These are phyloP conservation scores for Girardinus metallicus DNA, from an alignment of 2,797 vertebrate genomes.

Conservation along the genomic window DNA sequence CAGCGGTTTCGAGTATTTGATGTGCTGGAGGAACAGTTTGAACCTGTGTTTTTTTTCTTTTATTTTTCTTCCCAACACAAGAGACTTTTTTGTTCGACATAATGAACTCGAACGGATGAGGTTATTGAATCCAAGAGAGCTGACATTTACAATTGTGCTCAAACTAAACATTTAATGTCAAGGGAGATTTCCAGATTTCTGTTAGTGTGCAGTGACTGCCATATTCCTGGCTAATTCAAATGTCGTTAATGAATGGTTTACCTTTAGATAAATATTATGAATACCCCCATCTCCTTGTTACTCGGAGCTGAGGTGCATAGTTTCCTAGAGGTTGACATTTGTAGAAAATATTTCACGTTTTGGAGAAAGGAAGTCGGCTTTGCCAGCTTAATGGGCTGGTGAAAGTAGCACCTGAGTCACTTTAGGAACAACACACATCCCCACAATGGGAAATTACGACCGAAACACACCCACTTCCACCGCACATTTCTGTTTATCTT, in stretches of 20 bases:
- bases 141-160: constrained; percentile 1
- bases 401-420: not conserved
- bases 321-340: not conserved
- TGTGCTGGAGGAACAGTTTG: not conserved
- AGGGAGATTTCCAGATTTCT: not conserved
- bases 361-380: not conserved
- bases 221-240: constrained; percentile 8
- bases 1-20: not conserved
- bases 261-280: not conserved
- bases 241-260: not conserved
- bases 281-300: not conserved
- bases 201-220: not conserved
- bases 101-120: not conserved
- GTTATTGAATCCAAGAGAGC: not conserved
- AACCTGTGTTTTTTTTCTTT: not conserved
- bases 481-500: not conserved
- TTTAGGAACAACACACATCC: not conserved
- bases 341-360: not conserved
- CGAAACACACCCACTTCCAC: too few species aligned
- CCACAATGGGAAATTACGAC: not conserved
- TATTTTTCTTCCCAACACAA: constrained; percentile 4
- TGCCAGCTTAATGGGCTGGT: not conserved
- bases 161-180: not conserved
- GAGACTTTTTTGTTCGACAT: not conserved
- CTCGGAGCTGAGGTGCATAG: not conserved